Base-by-base conservation (phyloP, 1,140 invertebrate species). In the Mercenaria mercenaria region DNA sequence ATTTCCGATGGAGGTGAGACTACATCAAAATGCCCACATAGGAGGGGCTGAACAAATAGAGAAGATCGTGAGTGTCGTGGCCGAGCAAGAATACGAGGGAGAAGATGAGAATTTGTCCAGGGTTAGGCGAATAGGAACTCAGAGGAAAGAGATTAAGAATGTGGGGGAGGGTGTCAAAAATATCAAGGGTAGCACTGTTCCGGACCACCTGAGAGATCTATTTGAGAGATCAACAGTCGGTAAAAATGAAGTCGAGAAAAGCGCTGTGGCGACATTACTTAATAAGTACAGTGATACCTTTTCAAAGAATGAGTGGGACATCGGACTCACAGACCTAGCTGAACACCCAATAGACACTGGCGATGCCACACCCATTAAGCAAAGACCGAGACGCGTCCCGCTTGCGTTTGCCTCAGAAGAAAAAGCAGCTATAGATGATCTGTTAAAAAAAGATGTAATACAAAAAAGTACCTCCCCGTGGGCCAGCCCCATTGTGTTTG, bases 261-360 rank as follows among this genome's bases (percentile, higher is more conserved):
- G n/a, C 20, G 34, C 6, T 43, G 39, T 84, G 8, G 61, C 56
- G 47, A 15, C 4, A n/a, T 56, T 84, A 32, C 41, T 84, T 29
- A 39, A 11, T 47, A 69, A 84, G 20, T 69, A 47, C 39, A 43
- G 34, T 23, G 81, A 69, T 37, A 72, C 50, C 13, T 79, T 90
- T 56, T 77, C 89, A 20, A 79, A 72, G 23, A n/a, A 61, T 61
- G 37, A 83, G 32, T 59, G 18, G 20, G 80, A 83, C 32, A 37
- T 83, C 10, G 59, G 59, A 3, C 18, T 23, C 20, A 61, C 59
- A 11, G 20, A 61, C 26, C 20, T 67, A 20, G 34, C 39, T 8
- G 80, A 83, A 32, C 80, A 83, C 34, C 23, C 6, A 29, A 64
- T 83, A 23, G 39, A 83, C 80, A 83, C 80, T 10, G 80, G 80